Evolutionary conservation across 2,797 vertebrate genomes (phyloP).

Genomic region (Phataginus tricuspis): DNA sequence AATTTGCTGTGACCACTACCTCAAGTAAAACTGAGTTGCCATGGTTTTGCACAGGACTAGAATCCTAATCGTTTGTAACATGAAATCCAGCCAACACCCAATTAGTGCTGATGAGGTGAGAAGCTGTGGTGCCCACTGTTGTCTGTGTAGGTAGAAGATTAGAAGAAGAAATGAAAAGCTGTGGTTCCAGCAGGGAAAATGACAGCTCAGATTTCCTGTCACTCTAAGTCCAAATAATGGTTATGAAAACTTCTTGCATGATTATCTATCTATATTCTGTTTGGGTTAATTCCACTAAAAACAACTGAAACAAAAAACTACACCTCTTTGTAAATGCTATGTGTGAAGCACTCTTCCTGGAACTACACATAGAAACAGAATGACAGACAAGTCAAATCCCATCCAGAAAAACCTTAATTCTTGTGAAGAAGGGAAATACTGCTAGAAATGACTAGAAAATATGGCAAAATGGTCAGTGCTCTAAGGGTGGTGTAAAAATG

Average conservation of each 20-base stretch:
- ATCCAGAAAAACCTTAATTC: neutral
- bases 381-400: neutral
- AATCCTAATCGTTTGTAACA: neutral
- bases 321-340: neutral
- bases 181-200: neutral
- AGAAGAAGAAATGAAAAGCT: constrained; percentile 17
- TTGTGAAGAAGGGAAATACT: neutral
- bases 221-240: neutral
- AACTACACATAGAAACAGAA: neutral
- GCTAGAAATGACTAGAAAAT: neutral
- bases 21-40: neutral
- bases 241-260: neutral
- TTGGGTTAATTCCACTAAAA: constrained; percentile 16
- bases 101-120: neutral
- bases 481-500: neutral
- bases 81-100: constrained; percentile 10
- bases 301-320: neutral
- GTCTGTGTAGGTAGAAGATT: neutral
- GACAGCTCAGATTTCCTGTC: neutral
- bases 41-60: neutral
- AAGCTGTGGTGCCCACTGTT: neutral
- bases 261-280: neutral
- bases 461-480: neutral
- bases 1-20: neutral
- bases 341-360: neutral